Base-by-base conservation (phyloP, 2,888 invertebrate species). In the Mesorhabditis sp. region DNA sequence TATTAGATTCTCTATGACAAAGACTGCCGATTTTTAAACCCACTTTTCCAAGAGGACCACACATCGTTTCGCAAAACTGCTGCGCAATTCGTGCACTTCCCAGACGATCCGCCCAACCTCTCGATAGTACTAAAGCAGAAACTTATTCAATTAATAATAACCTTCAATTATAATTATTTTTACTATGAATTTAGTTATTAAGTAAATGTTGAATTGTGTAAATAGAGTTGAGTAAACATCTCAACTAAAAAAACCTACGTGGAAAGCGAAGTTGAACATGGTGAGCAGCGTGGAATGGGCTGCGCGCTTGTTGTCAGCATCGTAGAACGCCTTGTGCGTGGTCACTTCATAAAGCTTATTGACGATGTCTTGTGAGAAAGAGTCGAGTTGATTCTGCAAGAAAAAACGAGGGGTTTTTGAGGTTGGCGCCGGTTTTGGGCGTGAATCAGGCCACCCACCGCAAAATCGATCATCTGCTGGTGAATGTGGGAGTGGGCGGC, bases 261-360 rank as follows among this genome's bases (percentile, higher is more conserved):
- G 58, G n/a, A 50, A 50, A n/a, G 58, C 7, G 58, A 50, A 50
- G n/a, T 50, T 50, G n/a, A 50, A 50, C 58, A 50, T 50, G 7
- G 58, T 50, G 10, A 50, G n/a, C 58, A 50, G n/a, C 7, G 58
- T 50, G 10, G 58, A 50, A 50, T 50, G 58, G n/a, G 58, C 58
- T n/a, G 58, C 58, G n/a, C 58, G 58, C n/a, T n/a, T 10, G 2
- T n/a, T 50, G 58, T n/a, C 58, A 10, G 58, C 7, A 13, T 50
- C 58, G n/a, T n/a, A 10, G 58, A 50, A 50, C n/a, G n/a, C 58
- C 58, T n/a, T 50, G 58, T 50, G 58, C 58, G 58, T 50, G n/a
- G n/a, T 50, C 58, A 50, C 58, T 13, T 50, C 58, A 50, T 50
- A 50, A n/a, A 50, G 10, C n/a, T 50, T 50, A 10, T 2, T n/a